Evolutionary conservation across 2,797 vertebrate species (phyloP), one percentile per base, ranked within the genome.

Genomic region (Lophotriccus pileatus): DNA sequence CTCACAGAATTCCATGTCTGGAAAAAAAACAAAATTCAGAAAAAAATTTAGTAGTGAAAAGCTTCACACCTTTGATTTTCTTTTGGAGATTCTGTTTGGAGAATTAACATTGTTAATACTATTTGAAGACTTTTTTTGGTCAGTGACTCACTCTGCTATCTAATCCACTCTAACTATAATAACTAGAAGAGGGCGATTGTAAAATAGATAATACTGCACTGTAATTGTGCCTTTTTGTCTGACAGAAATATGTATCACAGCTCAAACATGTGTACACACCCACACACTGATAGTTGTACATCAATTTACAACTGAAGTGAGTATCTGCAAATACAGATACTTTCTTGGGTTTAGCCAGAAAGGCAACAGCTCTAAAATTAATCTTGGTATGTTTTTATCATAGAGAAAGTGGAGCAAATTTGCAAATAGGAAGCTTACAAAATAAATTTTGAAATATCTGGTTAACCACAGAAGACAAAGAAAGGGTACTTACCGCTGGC

Each of bases 1-100:
- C 94, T 99, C 99, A 93, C 98, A 98, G 97, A 99, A 99, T 96
- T 99, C 99, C 98, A 99, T 96, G 87, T 99, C 99, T 99, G 97
- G 10, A 95, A 94, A 41, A 15, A 83, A 63, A 50, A 94, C 49
- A 95, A 94, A 72, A 59, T 64, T 83, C 52, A 94, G 64, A 41
- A 90, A 81, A 81, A 89, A 39, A 58, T 23, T 94, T 41, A 89
- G 76, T 58, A 58, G n/a, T 50, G 49, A 58, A 82, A 89, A 80
- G 27, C 49, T 64, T 53, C 3, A 16, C 2, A 63, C 10, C 16
- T 37, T 55, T 6, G 16, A 23, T 66, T 36, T 62, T 34, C 62
- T 49, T 73, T 3, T 56, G 59, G 44, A 76, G 44, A 84, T 56
- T 78, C 30, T 88, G 27, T 52, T 82, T 73, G 23, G 59, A 88